phyloP scores from a whole-genome alignment of 2,888 invertebrate species.

The Cerastis rubricosa region DNA sequence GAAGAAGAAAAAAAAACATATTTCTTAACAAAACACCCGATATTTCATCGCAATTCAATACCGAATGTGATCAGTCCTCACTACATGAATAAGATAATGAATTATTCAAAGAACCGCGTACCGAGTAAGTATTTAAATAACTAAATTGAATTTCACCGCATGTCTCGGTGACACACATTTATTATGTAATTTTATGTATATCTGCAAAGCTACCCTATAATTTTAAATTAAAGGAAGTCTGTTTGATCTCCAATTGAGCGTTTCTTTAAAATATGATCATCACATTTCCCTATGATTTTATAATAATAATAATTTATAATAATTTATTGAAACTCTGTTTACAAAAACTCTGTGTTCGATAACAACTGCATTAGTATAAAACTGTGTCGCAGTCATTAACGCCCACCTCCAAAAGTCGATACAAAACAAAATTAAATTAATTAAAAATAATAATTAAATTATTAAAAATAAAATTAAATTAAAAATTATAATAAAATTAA shows the following conservation, averaged over 20 bases:
- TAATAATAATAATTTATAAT: no score
- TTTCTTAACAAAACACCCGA: not conserved
- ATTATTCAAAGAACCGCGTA: not conserved
- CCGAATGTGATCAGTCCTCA: not conserved
- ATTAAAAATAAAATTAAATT: no score
- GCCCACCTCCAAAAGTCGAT: no score
- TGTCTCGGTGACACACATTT: not conserved
- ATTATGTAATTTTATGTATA: not conserved
- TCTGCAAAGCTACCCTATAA: not conserved
- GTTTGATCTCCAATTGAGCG: not conserved
- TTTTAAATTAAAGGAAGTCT: not conserved
- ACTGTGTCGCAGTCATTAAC: no score
- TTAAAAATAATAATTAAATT: no score
- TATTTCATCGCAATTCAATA: not conserved
- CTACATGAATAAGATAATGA: not conserved
- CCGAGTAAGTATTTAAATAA: slow-evolving; percentile 6
- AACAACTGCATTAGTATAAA: no score
- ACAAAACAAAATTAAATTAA: no score
- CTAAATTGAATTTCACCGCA: not conserved
- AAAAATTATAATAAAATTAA: no score
- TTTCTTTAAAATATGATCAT: not conserved
- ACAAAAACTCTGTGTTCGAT: no score
- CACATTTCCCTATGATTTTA: not conserved
- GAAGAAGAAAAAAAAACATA: no score
- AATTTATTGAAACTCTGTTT: no score